Evolutionary conservation across 2,888 invertebrate species (phyloP), one percentile per base, ranked within the genome.

Genomic region (Aleiodes alternator): DNA sequence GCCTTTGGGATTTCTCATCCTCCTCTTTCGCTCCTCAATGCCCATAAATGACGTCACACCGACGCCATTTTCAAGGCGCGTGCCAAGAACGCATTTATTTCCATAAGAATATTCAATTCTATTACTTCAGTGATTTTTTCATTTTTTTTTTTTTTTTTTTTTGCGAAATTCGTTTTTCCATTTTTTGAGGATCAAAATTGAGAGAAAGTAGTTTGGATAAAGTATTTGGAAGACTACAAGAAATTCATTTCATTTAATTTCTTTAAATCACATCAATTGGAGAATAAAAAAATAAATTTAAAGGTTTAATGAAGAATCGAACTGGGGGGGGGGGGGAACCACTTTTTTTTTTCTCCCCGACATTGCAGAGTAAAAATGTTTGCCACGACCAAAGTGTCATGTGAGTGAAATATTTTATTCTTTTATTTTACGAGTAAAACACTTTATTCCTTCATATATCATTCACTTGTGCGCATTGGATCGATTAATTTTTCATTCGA

Each of bases 1-100:
- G 51, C 53, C 14, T 53, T 53, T 29, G 51, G 34, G n/a, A 34
- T 68, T 14, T 68, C 51, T 68, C 31, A 64, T 64, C 64, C 48
- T 51, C 51, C 68, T 51, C 31, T 31, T 51, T 73, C 72, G 7
- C 43, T 43, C 71, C 75, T 75, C 73, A 76, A 77, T 82, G 80
- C 83, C 80, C 83, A 84, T 82, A 81, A 83, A 83, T 87, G 87
- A 87, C 87, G 87, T 87, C 87, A 87, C 76, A 77, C 76, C 82
- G 87, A 84, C 87, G 87, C 87, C 87, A 87, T 87, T 87, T 87
- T 87, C 86, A 84, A 85, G 86, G 85, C 87, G 84, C 87, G 86
- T 87, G 87, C 86, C 87, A 85, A 84, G 82, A 83, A 82, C 82
- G 79, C 59, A 53, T 53, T 53, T 53, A 16, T 34, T 34, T 34